These are phyloP conservation scores for Eupithecia centaureata DNA, from an alignment of 2,888 invertebrate genomes.

Conservation along the genomic window DNA sequence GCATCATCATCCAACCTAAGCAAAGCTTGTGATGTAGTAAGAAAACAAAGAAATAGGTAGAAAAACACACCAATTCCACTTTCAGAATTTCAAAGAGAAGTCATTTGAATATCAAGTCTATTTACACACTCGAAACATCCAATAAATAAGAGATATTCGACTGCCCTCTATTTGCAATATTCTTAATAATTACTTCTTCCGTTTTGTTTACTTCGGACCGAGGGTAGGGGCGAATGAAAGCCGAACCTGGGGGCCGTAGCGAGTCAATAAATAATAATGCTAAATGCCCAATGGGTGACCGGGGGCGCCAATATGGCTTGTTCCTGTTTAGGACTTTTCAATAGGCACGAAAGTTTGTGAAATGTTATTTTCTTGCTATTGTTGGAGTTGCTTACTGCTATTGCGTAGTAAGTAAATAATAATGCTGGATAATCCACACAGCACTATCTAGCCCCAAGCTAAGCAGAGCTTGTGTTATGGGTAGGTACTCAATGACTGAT, in stretches of 20 bases:
- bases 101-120: conserved; percentile 39
- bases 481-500: no score
- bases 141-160: conserved; percentile 57
- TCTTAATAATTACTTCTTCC: conserved; percentile 83
- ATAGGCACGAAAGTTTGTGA: conserved; percentile 15
- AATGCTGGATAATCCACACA: no score
- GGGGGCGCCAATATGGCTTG: conserved; percentile 51
- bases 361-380: conserved; percentile 11
- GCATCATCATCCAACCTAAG: no score
- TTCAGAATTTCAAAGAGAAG: background rate
- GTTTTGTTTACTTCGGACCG: conserved; percentile 73
- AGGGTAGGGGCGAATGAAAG: conserved; percentile 68
- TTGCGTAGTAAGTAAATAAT: background rate
- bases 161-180: conserved; percentile 77
- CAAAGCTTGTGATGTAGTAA: background rate
- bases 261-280: conserved; percentile 82
- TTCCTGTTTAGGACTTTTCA: conserved; percentile 44
- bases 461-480: no score
- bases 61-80: background rate
- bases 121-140: conserved; percentile 51
- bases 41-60: background rate
- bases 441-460: no score
- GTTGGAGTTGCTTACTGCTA: background rate
- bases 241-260: conserved; percentile 67
- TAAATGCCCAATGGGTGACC: conserved; percentile 76